These are phyloP conservation scores for Aplochiton taeniatus DNA, from an alignment of 2,797 vertebrate genomes.

Conservation along the genomic window DNA sequence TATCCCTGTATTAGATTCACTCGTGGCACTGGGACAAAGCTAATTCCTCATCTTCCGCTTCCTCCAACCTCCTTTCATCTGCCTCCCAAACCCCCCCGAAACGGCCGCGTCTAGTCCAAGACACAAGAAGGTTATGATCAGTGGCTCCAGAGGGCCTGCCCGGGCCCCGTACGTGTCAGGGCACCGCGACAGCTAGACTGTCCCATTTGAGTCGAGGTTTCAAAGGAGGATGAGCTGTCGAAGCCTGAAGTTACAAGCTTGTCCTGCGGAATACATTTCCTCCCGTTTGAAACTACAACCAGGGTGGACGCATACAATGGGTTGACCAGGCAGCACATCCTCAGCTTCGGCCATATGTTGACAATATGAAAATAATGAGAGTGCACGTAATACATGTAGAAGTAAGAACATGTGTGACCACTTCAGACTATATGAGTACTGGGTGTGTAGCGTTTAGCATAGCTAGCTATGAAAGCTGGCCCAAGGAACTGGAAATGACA, in stretches of 20 bases:
- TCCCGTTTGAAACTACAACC: conserved; percentile 28
- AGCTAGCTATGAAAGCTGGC: no score
- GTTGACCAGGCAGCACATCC: conserved; percentile 26
- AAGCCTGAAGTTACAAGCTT: conserved; percentile 37
- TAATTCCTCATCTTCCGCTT: conserved; percentile 58
- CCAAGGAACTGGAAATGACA: background rate
- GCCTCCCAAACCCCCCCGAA: conserved; percentile 38
- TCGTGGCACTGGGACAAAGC: conserved; percentile 58
- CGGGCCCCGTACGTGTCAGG: conserved; percentile 42
- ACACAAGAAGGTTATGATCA: conserved; percentile 54
- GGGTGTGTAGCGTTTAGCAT: no score
- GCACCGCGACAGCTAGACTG: conserved; percentile 38
- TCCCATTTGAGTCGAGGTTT: conserved; percentile 51
- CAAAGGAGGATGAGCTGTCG: conserved; percentile 53
- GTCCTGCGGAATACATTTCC: conserved; percentile 18
- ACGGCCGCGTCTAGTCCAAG: conserved; percentile 60
- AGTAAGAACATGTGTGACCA: no score
- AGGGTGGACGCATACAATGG: conserved; percentile 32
- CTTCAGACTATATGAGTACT: no score
- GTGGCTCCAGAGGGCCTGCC: conserved; percentile 38
- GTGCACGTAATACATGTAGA: no score
- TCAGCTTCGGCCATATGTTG: conserved; percentile 22
- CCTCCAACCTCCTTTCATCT: conserved; percentile 65
- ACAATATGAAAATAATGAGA: conserved; percentile 6
- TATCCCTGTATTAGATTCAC: conserved; percentile 61